Conservation (phyloP, 2,113 vertebrate species). For the Lamprologus speciosus region DNA sequence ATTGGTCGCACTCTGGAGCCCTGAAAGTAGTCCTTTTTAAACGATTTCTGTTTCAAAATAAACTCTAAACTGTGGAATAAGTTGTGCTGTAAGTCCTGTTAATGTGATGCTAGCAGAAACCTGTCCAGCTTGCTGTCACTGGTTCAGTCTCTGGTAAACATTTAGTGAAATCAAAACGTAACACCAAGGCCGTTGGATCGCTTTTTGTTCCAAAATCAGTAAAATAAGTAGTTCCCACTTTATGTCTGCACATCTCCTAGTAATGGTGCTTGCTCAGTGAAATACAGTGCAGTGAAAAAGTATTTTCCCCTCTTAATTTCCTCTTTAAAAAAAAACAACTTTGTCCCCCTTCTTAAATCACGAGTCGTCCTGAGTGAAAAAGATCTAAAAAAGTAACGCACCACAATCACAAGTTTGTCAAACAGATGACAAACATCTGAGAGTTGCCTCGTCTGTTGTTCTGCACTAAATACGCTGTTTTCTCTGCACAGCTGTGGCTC, state of each 20-base stretch:
- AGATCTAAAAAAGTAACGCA: background rate
- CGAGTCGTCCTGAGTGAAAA: background rate
- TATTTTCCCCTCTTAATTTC: background rate
- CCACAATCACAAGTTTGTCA: background rate
- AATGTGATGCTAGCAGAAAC: background rate
- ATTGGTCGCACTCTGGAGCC: too few relatives aligned
- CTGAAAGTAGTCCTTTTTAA: background rate
- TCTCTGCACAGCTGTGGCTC: constrained; percentile 84
- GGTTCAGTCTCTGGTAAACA: background rate
- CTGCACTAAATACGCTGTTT: background rate
- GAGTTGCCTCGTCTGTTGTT: background rate
- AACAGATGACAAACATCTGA: background rate
- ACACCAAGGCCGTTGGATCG: fast-evolving
- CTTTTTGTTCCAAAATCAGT: background rate
- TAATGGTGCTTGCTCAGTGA: background rate
- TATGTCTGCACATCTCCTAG: background rate
- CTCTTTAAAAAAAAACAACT: background rate
- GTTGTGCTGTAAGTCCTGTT: background rate
- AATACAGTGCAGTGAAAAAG: background rate
- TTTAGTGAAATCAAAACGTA: background rate
- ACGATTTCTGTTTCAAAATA: background rate
- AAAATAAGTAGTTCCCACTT: background rate
- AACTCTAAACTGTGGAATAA: background rate
- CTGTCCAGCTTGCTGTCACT: background rate
- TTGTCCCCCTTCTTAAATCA: background rate